A percentile compares a stretch with the other conserved stretches of the same genome.
Evolutionary conservation across 1,140 invertebrate species (phyloP).

Genomic region (Centruroides sculpturatus): DNA sequence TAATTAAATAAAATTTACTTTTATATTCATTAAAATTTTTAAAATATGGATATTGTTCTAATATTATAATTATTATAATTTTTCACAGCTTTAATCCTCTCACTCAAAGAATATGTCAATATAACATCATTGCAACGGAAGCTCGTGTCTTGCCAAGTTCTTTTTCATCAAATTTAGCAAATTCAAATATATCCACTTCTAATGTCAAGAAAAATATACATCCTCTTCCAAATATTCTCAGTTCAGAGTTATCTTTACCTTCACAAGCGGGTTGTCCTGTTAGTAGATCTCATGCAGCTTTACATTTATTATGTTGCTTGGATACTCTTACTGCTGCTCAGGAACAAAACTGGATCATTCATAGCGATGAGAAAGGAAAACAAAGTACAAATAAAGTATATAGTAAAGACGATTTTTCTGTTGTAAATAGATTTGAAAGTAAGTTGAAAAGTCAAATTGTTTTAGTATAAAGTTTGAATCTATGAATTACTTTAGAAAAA

Average conservation of each 20-base stretch:
- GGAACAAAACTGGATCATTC: conserved; percentile 40
- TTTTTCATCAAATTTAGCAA: neutral
- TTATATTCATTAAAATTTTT: too few relatives aligned
- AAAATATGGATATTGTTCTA: too few relatives aligned
- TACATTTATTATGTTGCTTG: conserved; percentile 74
- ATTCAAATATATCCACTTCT: conserved; percentile 15
- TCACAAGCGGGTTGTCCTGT: conserved; percentile 49
- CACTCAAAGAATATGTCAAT: conserved; percentile 55
- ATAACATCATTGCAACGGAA: conserved; percentile 62
- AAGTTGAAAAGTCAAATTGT: conserved; percentile 19
- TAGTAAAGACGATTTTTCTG: conserved; percentile 62
- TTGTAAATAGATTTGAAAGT: conserved; percentile 84
- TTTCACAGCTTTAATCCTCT: conserved; percentile 43
- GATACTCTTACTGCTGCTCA: conserved; percentile 73
- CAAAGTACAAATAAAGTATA: conserved; percentile 35
- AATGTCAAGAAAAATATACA: conserved; percentile 13
- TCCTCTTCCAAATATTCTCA: conserved; percentile 37
- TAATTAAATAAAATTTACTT: too few relatives aligned
- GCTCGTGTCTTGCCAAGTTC: conserved; percentile 26
- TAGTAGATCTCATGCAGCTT: conserved; percentile 60
- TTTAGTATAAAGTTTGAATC: too few relatives aligned
- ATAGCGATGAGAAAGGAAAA: conserved; percentile 27
- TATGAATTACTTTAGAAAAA: too few relatives aligned
- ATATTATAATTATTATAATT: neutral
- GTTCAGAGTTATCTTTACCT: conserved; percentile 64